Base-by-base conservation (phyloP, 2,888 invertebrate species). In the Drosophila paracracens region DNA sequence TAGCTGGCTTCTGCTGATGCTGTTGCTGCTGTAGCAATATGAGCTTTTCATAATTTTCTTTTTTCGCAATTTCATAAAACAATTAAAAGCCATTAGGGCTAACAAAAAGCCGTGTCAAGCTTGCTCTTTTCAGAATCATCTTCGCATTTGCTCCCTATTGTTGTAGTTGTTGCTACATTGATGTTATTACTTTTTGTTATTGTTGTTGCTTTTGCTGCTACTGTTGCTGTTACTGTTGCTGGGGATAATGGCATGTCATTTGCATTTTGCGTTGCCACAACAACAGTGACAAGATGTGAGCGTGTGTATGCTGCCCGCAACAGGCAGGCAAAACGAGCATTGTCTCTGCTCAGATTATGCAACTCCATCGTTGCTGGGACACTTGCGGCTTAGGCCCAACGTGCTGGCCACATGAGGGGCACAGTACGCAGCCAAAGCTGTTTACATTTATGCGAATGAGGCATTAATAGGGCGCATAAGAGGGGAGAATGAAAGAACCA, bases 21-120 rank as follows among this genome's bases (percentile, higher is more conserved):
- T 21, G 21, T 13, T 46, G 54, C n/a, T 43, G 57, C 50, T 54
- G 70, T 53, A 31, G 43, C 70, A 67, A 69, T 73, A 61, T 64
- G 64, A 59, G 43, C 57, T 56, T 69, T 72, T 46, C 25, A 46
- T 38, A 29, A 38, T n/a, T 48, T 38, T 36, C 18, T 35, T 61
- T 58, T 90, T 90, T 81, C 35, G 81, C 73, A 89, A 83, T 90
- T 83, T 89, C 72, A 81, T 77, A 74, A 76, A 87, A 90, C 91
- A 87, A 87, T 87, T 90, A 90, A 87, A 87, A 81, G 76, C 91
- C 89, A 90, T 87, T 87, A 89, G 85, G 56, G 84, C 69, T 60
- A 67, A 88, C 87, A 90, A 85, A 85, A 86, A 88, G 64, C 62
- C 68, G 64, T 61, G 63, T 65, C 70, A 64, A 67, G 66, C 57